These are phyloP conservation scores for Orussus abietinus DNA, from an alignment of 1,140 invertebrate species.

Conservation along the genomic window DNA sequence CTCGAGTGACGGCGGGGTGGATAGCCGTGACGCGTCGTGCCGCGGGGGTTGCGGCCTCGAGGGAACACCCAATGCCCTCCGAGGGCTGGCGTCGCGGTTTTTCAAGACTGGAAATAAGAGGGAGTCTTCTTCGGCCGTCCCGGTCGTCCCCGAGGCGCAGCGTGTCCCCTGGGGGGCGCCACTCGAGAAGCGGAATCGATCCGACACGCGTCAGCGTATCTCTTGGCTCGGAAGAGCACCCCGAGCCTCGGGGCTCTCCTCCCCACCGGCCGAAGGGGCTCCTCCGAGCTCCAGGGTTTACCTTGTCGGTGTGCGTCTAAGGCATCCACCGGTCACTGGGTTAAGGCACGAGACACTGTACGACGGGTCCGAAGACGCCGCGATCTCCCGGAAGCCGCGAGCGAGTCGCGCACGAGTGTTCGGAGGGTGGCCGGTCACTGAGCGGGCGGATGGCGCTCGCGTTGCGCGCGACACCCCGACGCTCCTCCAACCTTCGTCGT, in stretches of 20 bases:
- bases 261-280: too few relatives aligned
- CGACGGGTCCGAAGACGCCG: neutral
- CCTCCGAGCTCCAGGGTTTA: too few relatives aligned
- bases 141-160: too few relatives aligned
- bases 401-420: neutral
- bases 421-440: neutral
- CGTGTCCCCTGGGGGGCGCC: neutral
- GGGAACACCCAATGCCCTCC: too few relatives aligned
- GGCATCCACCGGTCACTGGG: too few relatives aligned
- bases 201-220: neutral
- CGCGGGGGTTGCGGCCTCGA: too few relatives aligned
- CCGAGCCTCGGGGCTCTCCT: neutral
- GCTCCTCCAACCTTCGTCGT: neutral
- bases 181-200: conserved; percentile 1
- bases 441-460: neutral
- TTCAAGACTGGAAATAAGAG: too few relatives aligned
- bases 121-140: too few relatives aligned
- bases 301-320: too few relatives aligned
- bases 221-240: neutral
- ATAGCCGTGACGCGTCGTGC: too few relatives aligned
- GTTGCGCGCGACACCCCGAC: neutral
- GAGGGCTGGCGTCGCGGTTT: too few relatives aligned
- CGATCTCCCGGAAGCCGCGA: neutral
- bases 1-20: too few relatives aligned
- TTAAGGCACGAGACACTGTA: neutral